A percentile compares a stretch with the other conserved stretches of the same genome.
Evolutionary conservation across 2,113 vertebrate species (phyloP).

Genomic region (Halichoerus grypus): DNA sequence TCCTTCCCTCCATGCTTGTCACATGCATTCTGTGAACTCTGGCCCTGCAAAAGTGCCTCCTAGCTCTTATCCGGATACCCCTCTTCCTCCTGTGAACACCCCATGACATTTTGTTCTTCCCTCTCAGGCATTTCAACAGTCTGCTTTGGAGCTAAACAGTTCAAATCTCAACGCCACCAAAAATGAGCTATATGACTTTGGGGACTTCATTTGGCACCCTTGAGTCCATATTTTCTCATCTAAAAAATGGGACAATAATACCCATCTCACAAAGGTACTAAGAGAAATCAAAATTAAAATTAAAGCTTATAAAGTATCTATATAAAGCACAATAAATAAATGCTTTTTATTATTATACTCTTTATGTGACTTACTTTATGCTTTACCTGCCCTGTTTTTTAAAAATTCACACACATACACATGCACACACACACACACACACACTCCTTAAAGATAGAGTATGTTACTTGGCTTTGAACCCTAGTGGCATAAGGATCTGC

Average conservation of each 20-base stretch:
- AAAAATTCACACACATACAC: background rate
- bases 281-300: background rate
- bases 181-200: background rate
- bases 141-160: background rate
- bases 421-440: background rate
- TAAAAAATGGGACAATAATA: background rate
- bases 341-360: background rate
- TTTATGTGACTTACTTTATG: background rate
- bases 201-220: background rate
- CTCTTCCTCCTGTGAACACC: background rate
- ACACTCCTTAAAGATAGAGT: background rate
- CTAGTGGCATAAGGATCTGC: background rate
- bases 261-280: background rate
- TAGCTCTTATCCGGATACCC: background rate
- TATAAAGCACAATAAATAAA: background rate
- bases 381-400: background rate
- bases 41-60: background rate
- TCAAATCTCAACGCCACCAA: background rate
- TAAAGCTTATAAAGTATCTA: background rate
- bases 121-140: background rate
- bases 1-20: rapidly evolving
- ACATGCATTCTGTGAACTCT: background rate
- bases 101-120: background rate
- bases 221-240: background rate
- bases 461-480: background rate